phyloP scores from a whole-genome alignment of 2,113 vertebrate genomes.

The Pedetes capensis region DNA sequence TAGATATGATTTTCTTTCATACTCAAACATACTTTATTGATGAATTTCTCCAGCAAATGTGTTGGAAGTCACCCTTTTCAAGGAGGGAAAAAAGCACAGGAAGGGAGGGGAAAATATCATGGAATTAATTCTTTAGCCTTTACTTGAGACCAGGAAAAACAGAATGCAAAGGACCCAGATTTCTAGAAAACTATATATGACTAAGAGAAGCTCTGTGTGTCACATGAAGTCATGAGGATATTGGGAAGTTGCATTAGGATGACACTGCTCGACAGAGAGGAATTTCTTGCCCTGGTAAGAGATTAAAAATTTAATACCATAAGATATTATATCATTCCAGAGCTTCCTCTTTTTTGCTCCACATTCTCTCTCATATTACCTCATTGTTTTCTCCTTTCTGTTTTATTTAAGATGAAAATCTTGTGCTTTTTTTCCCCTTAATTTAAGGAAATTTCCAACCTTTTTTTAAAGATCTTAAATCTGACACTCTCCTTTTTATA shows the following conservation, averaged over 20 bases:
- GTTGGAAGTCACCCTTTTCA: background rate
- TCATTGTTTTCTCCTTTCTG: background rate
- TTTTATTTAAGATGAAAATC: background rate
- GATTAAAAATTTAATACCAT: constrained; percentile 73
- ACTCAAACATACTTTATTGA: background rate
- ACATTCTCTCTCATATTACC: background rate
- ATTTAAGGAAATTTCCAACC: background rate
- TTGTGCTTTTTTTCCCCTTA: background rate
- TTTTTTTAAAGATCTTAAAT: constrained; percentile 2
- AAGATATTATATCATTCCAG: constrained; percentile 52
- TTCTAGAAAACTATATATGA: constrained; percentile 21
- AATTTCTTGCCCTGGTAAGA: constrained; percentile 56
- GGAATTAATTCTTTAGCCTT: constrained; percentile 31
- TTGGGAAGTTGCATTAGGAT: constrained; percentile 52
- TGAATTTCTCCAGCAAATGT: background rate
- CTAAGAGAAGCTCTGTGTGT: background rate
- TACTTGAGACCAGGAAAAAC: background rate
- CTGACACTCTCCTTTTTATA: background rate
- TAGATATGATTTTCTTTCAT: background rate
- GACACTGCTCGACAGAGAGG: constrained; percentile 56
- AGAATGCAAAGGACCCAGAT: background rate
- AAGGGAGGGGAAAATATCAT: background rate
- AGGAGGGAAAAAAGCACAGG: background rate
- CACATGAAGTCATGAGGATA: constrained; percentile 45
- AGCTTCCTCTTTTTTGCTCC: background rate